Evolutionary conservation across 2,888 invertebrate species (phyloP).

Genomic region (Drosophila flavopinicola): DNA sequence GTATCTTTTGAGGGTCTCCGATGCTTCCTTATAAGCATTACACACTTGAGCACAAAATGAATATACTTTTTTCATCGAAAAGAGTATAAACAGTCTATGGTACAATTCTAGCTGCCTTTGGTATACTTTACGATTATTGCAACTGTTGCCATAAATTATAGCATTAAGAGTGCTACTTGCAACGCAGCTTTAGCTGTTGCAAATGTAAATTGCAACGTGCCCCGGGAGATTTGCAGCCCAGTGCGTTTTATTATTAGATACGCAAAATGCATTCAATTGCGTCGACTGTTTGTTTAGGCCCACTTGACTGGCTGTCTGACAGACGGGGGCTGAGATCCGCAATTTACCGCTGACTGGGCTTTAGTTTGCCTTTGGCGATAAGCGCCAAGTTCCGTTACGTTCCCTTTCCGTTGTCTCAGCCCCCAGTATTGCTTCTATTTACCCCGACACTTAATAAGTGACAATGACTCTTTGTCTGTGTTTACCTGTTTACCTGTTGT

Average conservation of each 20-base stretch:
- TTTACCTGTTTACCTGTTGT: slow-evolving; percentile 26
- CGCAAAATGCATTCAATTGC: slow-evolving; percentile 43
- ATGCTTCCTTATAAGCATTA: too few species aligned
- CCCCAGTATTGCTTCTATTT: slow-evolving; percentile 32
- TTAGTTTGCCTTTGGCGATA: slow-evolving; percentile 37
- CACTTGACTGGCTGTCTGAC: slow-evolving; percentile 24
- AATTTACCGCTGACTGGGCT: slow-evolving; percentile 12
- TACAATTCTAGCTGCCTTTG: neutral
- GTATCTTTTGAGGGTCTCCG: too few species aligned
- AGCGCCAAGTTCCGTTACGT: neutral
- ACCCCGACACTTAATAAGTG: slow-evolving; percentile 47
- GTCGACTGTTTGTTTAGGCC: slow-evolving; percentile 20
- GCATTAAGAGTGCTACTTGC: slow-evolving; percentile 14
- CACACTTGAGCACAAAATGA: too few species aligned
- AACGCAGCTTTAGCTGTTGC: neutral
- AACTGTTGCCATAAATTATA: slow-evolving; percentile 34
- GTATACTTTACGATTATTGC: neutral
- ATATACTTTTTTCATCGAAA: too few species aligned
- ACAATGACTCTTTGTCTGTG: slow-evolving; percentile 62
- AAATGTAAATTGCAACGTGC: slow-evolving; percentile 4
- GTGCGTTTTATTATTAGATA: slow-evolving; percentile 53
- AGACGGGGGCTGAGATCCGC: slow-evolving; percentile 10
- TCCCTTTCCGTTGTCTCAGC: slow-evolving; percentile 1
- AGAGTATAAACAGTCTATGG: too few species aligned
- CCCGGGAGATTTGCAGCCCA: neutral